Conservation (phyloP, 2,113 vertebrate species). For the Perca schrenkii region DNA sequence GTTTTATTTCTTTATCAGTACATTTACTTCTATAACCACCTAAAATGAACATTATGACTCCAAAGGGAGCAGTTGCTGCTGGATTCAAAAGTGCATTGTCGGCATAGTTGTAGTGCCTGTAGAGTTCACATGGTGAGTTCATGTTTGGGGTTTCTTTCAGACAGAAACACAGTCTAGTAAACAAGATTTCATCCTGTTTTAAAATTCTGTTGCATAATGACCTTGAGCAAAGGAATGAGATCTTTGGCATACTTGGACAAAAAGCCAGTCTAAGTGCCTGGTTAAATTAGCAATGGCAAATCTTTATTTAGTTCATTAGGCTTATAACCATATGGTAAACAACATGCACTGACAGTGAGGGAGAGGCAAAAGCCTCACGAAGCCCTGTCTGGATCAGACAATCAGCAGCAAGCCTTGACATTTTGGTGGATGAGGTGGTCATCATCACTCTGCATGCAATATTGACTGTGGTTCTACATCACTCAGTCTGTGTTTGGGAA, state of each 20-base stretch:
- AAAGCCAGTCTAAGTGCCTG: background rate
- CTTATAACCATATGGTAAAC: conserved; percentile 33
- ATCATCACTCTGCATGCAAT: conserved; percentile 58
- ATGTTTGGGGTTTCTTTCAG: conserved; percentile 23
- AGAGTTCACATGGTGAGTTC: background rate
- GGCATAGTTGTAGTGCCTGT: conserved; percentile 13
- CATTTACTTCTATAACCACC: conserved; percentile 27
- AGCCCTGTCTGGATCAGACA: conserved; percentile 40
- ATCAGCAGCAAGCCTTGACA: conserved; percentile 62
- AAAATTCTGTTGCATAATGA: conserved; percentile 7
- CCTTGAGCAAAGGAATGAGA: background rate
- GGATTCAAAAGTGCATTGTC: conserved; percentile 27
- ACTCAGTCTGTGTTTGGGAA: conserved; percentile 62
- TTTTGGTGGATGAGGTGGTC: conserved; percentile 67
- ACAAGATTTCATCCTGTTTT: conserved; percentile 20
- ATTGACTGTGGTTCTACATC: conserved; percentile 61
- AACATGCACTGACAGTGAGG: conserved; percentile 21
- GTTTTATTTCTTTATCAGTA: conserved; percentile 4
- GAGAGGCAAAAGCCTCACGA: conserved; percentile 17
- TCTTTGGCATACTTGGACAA: background rate
- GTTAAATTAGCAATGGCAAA: conserved; percentile 24
- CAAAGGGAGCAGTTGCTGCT: conserved; percentile 24
- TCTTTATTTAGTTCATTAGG: conserved; percentile 10
- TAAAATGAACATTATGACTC: conserved; percentile 43
- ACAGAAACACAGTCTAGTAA: conserved; percentile 5